Conservation (phyloP, 2,797 vertebrate species). For the Eulemur albifrons region DNA sequence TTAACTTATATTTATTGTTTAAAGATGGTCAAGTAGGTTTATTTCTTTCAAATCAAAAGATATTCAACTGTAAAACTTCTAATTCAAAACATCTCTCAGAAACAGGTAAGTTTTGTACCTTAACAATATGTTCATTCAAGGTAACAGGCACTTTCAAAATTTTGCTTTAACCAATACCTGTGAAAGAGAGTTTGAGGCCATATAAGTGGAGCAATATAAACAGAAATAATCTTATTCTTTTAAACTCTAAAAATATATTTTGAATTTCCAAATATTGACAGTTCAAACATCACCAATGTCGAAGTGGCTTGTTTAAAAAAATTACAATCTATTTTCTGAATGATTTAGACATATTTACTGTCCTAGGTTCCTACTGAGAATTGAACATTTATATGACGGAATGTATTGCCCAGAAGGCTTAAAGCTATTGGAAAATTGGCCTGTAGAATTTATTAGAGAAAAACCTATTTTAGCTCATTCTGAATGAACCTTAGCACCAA, state of each 20-base stretch:
- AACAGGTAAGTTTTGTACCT: neutral
- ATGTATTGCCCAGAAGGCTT: slow-evolving; percentile 70
- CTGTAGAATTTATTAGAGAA: slow-evolving; percentile 76
- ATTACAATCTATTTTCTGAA: slow-evolving; percentile 55
- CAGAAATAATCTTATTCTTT: neutral
- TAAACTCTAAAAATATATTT: neutral
- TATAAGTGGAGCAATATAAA: neutral
- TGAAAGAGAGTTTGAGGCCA: neutral
- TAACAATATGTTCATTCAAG: neutral
- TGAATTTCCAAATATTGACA: slow-evolving; percentile 27
- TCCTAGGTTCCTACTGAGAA: slow-evolving; percentile 65
- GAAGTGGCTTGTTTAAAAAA: slow-evolving; percentile 66
- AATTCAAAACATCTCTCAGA: neutral
- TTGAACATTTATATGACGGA: slow-evolving; percentile 58
- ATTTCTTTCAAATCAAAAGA: neutral
- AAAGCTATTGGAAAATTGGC: slow-evolving; percentile 75
- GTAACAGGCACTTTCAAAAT: neutral
- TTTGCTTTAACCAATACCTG: neutral
- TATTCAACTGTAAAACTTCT: neutral
- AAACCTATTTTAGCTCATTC: slow-evolving; percentile 64
- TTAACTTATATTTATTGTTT: neutral
- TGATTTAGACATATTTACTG: slow-evolving; percentile 65
- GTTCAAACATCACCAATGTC: slow-evolving; percentile 57
- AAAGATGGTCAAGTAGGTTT: neutral
- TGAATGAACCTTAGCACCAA: slow-evolving; percentile 70